Base-by-base conservation (phyloP, 1,140 invertebrate genomes). In the Heliconius nattereri region DNA sequence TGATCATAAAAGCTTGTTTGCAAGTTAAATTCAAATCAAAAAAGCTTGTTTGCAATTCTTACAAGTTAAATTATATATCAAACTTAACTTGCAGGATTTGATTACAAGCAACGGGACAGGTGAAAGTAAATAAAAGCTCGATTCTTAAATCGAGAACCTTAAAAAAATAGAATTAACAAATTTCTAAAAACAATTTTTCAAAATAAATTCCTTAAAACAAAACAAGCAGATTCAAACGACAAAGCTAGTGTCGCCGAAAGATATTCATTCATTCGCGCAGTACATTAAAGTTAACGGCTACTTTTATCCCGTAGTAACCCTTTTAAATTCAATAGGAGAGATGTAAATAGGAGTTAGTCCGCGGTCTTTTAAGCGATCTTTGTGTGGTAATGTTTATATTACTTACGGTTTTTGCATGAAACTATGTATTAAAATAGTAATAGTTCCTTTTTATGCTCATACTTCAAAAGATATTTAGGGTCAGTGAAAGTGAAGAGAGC, bases 251-350 rank as follows among this genome's bases (percentile, higher is more conserved):
- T 29, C 26, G 23, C 23, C 60, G 6, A 66, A 66, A 66, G 9
- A 66, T 66, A 66, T 66, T 66, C 54, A 57, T 11, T 23, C 60
- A 23, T 23, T 57, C 60, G 13, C 26, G n/a, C 6, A 66, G 60
- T 66, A 66, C 60, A 66, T 66, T 66, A 29, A 66, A 66, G 26
- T 66, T 66, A 29, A 66, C 9, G 60, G 60, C 16, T 66, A 66
- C 60, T 66, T 66, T 66, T 66, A 66, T 66, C 60, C 60, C 60
- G 29, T 29, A 23, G 60, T 26, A 66, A 66, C 60, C 60, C 60
- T 66, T 66, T 66, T 66, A 66, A 66, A 66, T 66, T 66, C 60
- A 66, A 66, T 66, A 66, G 60, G 5, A 3, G 6, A 66, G n/a
- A 66, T 66, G 60, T 66, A 66, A 29, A 66, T 66, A 66, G 60